Base-by-base conservation (phyloP, 2,888 invertebrate genomes). In the Pseudococcus jackbeardsleyi region DNA sequence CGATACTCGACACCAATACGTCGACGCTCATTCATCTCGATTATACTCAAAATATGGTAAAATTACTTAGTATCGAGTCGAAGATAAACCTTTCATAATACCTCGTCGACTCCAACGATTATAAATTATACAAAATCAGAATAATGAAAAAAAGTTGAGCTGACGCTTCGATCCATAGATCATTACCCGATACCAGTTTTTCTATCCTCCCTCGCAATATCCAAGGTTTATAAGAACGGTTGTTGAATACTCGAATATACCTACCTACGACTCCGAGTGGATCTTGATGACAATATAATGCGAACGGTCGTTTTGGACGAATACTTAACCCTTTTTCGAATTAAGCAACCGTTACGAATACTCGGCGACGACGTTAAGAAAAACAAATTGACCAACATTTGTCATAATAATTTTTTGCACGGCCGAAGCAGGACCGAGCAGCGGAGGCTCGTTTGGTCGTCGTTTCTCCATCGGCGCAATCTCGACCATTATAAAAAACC, bases 341-440 rank as follows among this genome's bases (percentile, higher is more conserved):
- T 46, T 79, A 33, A 5, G 79, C 22, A 33, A 72, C 68, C 68
- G 68, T 72, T 72, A 72, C 33, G 68, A 72, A 72, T 72, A 59
- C 19, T n/a, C 59, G 59, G 19, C 19, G 59, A 72, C 68, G 12
- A 79, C 79, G 79, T 42, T 42, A 42, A 79, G 42, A 79, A 79
- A 79, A 79, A 79, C 79, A 79, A 79, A 79, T 79, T 79, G 79
- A 79, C 79, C 39, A 79, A 79, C 79, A 79, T 79, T 79, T 79
- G 79, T 79, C 79, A 79, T 79, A 79, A 79, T 79, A 79, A 79
- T 33, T 79, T 79, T 79, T 46, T n/a, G 79, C 79, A 33, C 79
- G n/a, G 42, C n/a, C 79, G 7, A n/a, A 39, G 77, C 33, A 7
- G 17, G 59, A 7, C 59, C 7, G 26, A 33, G n/a, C 19, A 19